phyloP scores from a whole-genome alignment of 2,113 vertebrate genomes.

The Kobus ellipsiprymnus region DNA sequence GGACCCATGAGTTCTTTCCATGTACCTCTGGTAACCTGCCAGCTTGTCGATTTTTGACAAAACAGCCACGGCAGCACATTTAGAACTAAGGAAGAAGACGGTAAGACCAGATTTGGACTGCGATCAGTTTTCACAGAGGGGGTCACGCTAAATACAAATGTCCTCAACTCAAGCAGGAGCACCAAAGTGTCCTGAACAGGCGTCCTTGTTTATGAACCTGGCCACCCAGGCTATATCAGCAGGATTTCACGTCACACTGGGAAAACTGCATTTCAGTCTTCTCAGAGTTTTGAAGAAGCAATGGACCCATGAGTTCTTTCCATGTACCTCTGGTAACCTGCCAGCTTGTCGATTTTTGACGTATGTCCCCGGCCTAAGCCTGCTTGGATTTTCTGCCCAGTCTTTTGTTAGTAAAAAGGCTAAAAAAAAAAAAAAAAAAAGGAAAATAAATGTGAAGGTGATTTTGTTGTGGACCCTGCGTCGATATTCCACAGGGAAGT shows the following conservation, averaged over 20 bases:
- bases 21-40: not conserved
- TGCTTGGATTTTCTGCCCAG: not conserved
- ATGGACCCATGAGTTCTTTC: not conserved
- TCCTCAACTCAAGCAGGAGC: not conserved
- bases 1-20: not conserved
- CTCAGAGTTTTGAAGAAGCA: not conserved
- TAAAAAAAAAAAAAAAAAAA: not conserved
- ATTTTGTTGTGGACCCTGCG: not conserved
- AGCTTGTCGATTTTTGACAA: not conserved
- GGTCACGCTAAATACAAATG: not conserved
- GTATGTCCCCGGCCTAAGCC: not conserved
- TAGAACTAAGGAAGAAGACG: not conserved
- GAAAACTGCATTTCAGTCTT: not conserved
- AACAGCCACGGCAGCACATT: accelerated
- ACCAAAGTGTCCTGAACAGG: not conserved
- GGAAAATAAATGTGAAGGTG: not conserved
- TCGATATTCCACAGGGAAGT: conserved; percentile 25
- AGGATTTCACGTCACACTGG: not conserved
- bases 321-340: not conserved
- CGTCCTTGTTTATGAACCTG: not conserved
- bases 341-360: not conserved
- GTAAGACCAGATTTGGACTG: not conserved
- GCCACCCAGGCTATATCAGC: conserved; percentile 14
- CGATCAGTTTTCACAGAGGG: not conserved
- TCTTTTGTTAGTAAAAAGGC: not conserved